These are phyloP conservation scores for Micronycteris hirsuta DNA, from an alignment of 2,113 vertebrate genomes.

Conservation along the genomic window DNA sequence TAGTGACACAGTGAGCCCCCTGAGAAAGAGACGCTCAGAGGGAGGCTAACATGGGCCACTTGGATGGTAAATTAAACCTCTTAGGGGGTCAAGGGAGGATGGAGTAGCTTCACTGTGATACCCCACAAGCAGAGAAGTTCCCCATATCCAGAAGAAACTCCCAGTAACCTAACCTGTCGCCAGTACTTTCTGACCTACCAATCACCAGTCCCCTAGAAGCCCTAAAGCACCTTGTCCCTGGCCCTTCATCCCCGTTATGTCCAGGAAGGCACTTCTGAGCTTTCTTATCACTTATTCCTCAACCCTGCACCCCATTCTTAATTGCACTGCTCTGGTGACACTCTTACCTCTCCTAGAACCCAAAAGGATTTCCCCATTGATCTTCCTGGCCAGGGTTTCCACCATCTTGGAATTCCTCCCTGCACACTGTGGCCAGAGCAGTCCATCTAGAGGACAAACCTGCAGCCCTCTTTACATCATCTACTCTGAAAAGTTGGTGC, in stretches of 20 bases:
- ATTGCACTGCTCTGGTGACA: not conserved
- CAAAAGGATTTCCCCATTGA: accelerated
- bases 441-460: not conserved
- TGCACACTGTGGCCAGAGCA: not conserved
- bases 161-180: accelerated
- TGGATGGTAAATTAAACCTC: not conserved
- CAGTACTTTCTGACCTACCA: not conserved
- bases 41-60: not conserved
- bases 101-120: not conserved
- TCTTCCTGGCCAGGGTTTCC: not conserved
- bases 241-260: not conserved
- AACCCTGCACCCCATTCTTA: not conserved
- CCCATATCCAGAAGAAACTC: not conserved
- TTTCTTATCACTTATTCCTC: not conserved
- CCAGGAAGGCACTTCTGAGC: not conserved
- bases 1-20: not conserved
- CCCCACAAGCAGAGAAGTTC: not conserved
- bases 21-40: not conserved
- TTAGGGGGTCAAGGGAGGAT: too few relatives aligned
- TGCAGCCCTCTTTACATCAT: accelerated
- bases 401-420: not conserved
- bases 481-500: not conserved
- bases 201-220: not conserved
- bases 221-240: not conserved
- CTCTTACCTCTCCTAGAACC: not conserved